Evolutionary conservation across 2,797 vertebrate species (phyloP).

Genomic region (Schizopygopsis pylzovi): DNA sequence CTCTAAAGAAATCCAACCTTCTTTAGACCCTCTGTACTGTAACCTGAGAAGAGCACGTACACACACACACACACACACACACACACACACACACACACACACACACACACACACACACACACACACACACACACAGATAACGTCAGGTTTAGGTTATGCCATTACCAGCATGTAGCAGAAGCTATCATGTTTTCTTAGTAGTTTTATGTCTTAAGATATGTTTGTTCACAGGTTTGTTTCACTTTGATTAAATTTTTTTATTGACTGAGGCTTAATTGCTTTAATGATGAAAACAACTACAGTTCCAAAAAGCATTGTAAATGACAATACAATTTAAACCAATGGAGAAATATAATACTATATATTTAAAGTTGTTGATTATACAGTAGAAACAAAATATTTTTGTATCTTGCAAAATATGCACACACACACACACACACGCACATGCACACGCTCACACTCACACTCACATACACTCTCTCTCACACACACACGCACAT

Average conservation of each 20-base stretch:
- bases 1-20: constrained; percentile 8
- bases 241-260: no score
- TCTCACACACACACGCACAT: no score
- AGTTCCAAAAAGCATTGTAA: no score
- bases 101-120: not conserved
- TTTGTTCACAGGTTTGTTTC: not conserved
- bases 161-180: not conserved
- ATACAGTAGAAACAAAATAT: no score
- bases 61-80: not conserved
- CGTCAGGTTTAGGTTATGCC: not conserved
- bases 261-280: not conserved
- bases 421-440: no score
- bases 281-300: no score
- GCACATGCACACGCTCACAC: no score
- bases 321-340: no score
- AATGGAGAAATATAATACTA: no score
- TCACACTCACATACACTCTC: no score
- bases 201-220: not conserved
- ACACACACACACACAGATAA: not conserved
- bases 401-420: no score
- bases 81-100: not conserved
- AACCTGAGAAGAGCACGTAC: not conserved
- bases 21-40: not conserved
- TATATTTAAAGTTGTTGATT: no score
- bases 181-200: not conserved